Percentiles rank a stretch among this genome's conserved stretches.
Conservation (phyloP, 2,888 invertebrate genomes). For the Acrocyrtus sp. region DNA sequence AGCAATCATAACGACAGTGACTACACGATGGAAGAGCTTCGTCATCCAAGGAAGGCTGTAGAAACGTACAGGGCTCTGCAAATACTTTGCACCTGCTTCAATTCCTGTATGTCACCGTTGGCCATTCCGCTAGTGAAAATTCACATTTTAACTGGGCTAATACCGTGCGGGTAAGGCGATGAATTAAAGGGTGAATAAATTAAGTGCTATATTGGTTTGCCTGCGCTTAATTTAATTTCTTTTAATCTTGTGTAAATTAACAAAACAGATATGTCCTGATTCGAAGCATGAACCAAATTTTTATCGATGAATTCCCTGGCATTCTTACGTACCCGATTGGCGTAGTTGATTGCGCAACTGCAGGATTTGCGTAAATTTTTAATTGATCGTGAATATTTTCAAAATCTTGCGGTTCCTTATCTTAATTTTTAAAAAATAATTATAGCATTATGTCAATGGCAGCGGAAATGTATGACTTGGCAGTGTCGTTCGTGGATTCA, state of each 20-base stretch:
- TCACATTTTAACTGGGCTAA: conserved; percentile 22
- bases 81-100: conserved; percentile 36
- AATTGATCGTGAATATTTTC: not conserved
- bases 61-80: conserved; percentile 40
- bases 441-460: conserved; percentile 24
- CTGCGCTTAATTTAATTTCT: conserved; percentile 1
- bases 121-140: conserved; percentile 34
- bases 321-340: conserved; percentile 43
- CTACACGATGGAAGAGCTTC: conserved; percentile 26
- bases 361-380: conserved; percentile 22
- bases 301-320: conserved; percentile 52
- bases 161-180: conserved; percentile 26
- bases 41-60: conserved; percentile 20
- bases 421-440: conserved; percentile 1
- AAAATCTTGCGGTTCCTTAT: not conserved
- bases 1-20: conserved; percentile 41
- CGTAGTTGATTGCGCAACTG: conserved; percentile 33
- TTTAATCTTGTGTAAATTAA: too few species aligned
- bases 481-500: conserved; percentile 34
- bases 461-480: conserved; percentile 39
- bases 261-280: conserved; percentile 35
- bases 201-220: not conserved
- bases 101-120: conserved; percentile 41
- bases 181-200: not conserved
- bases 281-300: conserved; percentile 40